Evolutionary conservation across 2,113 vertebrate genomes (phyloP), one percentile per base, ranked within the genome.

Genomic region (Callocephalon fimbriatum): DNA sequence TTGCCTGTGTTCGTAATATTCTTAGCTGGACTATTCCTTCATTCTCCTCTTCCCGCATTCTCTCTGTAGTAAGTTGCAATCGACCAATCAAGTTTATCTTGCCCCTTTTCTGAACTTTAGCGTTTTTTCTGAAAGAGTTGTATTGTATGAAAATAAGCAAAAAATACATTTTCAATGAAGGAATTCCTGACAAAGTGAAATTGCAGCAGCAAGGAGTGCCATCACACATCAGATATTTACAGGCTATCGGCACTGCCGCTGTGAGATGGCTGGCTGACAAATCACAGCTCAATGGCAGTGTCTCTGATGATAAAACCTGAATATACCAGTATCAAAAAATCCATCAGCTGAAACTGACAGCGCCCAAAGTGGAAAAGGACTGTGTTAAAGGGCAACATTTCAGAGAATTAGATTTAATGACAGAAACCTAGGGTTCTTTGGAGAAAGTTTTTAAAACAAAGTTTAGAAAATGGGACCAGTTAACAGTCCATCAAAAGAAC

Each of bases 51-150:
- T 99, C 99, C 92, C 99, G 98, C 99, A 99, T 99, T 95, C 99
- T 98, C 97, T 99, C 99, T 4, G 99, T 99, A 53, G 99, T 99
- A 90, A 99, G 98, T 95, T 99, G 99, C 79, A 99, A 98, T 31
- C 99, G 99, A 85, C 99, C 99, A 94, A 99, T 99, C 98, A 99
- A 98, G 96, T 99, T 99, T 81, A 99, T 99, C 98, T 99, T 99
- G 79, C 99, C 99, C 80, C 99, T 98, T 98, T 99, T 99, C 98
- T 99, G 99, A 95, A 99, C 99, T 97, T 99, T 99, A 89, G 99
- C 99, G 35, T 99, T 99, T 99, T 99, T 99, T 99, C 99, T 99
- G 97, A 70, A 97, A 98, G 91, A 97, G 94, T 95, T 68, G 94
- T 13, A 82, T 81, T 62, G 85, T 67, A 78, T 23, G 12, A 92